Base-by-base conservation (phyloP, 1,140 invertebrate genomes). In the Hermatobates lingyangjiaoensis region DNA sequence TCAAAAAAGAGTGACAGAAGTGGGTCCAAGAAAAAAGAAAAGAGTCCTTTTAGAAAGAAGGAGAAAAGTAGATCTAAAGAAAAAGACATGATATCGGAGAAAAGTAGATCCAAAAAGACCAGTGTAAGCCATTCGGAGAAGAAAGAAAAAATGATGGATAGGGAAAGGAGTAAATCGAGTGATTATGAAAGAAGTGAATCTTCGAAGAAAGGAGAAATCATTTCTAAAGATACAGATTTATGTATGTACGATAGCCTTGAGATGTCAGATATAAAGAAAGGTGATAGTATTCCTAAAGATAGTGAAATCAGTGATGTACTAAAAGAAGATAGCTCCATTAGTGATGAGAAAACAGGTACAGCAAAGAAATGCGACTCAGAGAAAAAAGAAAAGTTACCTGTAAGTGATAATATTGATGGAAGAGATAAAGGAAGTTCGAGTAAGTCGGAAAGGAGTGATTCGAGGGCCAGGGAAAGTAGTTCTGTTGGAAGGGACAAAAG, bases 131-230 rank as follows among this genome's bases (percentile, higher is more conserved):
- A n/a, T n/a, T 10, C n/a, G n/a, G 7, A 7, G n/a, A n/a, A 10
- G 30, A n/a, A n/a, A n/a, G 30, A n/a, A n/a, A 34, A n/a, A 34
- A n/a, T 46, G 30, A 34, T n/a, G 30, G 7, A 7, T 7, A 10
- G 7, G 7, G n/a, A n/a, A 61, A 48, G 55, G 30, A n/a, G 7
- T 10, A n/a, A 34, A 7, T 34, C 7, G 7, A 34, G 30, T 7
- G 30, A n/a, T 34, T n/a, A n/a, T 7, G 7, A 34, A 7, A 34
- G 7, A n/a, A 10, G n/a, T 7, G n/a, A 34, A 34, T 7, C 7
- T 7, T 34, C 7, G 30, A 34, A 10, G 30, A 34, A 7, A 34
- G 30, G 7, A 34, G 30, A n/a, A 34, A 7, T 7, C 30, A 7
- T n/a, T 10, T 10, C 7, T n/a, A 34, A 34, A 10, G 30, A n/a